Evolutionary conservation across 2,797 vertebrate species (phyloP).

Genomic region (Falco concolor): DNA sequence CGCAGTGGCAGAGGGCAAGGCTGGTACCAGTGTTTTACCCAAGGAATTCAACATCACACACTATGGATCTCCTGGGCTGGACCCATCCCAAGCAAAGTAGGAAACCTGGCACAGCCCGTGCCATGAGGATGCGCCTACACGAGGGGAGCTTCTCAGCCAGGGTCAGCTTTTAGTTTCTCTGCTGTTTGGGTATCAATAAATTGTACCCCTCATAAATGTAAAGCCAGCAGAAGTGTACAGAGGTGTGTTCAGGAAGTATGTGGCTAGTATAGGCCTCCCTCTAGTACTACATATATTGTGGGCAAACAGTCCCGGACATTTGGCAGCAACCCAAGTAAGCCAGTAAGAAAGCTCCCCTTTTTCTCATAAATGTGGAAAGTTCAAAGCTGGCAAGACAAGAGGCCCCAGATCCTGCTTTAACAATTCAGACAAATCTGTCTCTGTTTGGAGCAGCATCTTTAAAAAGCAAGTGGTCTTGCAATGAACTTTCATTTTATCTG

Average conservation of each 20-base stretch:
- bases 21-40: neutral
- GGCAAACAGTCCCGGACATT: neutral
- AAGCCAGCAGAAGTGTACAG: neutral
- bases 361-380: neutral
- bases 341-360: neutral
- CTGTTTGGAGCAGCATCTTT: slow-evolving; percentile 12
- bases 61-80: neutral
- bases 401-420: neutral
- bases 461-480: slow-evolving; percentile 10
- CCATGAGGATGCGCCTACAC: neutral
- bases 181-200: neutral
- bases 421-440: neutral
- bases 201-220: neutral
- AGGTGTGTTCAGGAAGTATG: neutral
- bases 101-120: neutral
- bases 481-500: neutral
- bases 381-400: slow-evolving; percentile 12
- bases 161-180: neutral
- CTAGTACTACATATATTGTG: fast-evolving
- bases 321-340: neutral
- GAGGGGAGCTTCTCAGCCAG: neutral
- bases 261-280: neutral
- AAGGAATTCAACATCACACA: neutral
- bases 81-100: neutral
- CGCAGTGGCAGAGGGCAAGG: neutral